Evolutionary conservation across 2,797 vertebrate genomes (phyloP).

Genomic region (Poeciliopsis presidionis): DNA sequence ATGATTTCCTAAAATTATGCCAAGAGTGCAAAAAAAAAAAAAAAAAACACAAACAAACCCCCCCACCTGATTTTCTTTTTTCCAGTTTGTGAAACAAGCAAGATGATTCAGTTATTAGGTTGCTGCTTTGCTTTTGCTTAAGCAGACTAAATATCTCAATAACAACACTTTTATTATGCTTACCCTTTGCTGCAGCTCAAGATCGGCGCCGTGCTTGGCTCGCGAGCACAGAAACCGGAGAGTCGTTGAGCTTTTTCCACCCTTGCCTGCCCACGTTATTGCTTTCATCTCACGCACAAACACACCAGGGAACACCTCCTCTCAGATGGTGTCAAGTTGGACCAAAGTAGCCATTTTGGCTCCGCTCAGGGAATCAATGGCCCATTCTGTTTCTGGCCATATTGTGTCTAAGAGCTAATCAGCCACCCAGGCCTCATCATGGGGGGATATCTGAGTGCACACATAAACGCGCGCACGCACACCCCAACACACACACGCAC

Average conservation of each 20-base stretch:
- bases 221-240: not conserved
- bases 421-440: constrained; percentile 50
- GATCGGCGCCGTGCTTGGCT: not conserved
- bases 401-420: constrained; percentile 63
- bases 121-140: not conserved
- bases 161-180: not conserved
- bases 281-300: constrained; percentile 6
- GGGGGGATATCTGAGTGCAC: constrained; percentile 11
- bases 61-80: too few species aligned
- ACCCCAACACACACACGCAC: too few species aligned
- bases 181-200: not conserved
- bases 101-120: too few species aligned
- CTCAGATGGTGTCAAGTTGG: constrained; percentile 51
- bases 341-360: constrained; percentile 59
- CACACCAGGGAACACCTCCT: constrained; percentile 19
- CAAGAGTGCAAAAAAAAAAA: not conserved
- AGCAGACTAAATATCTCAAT: not conserved
- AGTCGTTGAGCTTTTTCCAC: not conserved
- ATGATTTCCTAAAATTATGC: not conserved
- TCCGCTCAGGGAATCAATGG: constrained; percentile 50
- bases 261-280: not conserved
- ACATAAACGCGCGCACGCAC: constrained; percentile 12
- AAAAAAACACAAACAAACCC: too few species aligned
- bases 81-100: too few species aligned
- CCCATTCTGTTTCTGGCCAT: constrained; percentile 50